Evolutionary conservation across 1,140 invertebrate species (phyloP).

Genomic region (Drosophila biarmipes): DNA sequence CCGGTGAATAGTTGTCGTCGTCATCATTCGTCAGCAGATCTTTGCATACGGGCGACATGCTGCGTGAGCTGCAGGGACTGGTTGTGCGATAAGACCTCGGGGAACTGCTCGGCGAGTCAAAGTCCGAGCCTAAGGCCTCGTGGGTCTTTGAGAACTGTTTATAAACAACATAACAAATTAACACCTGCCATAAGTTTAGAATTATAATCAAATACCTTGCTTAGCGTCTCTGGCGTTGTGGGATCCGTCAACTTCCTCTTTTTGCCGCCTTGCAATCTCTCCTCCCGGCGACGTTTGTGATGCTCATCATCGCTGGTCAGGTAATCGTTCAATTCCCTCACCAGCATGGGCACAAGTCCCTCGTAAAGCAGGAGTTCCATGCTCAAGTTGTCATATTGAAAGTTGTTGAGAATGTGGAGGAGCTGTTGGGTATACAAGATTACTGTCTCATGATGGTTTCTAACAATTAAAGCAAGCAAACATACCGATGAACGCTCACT

Average conservation of each 20-base stretch:
- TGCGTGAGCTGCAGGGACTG: slow-evolving; percentile 81
- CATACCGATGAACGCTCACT: slow-evolving; percentile 70
- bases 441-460: no score
- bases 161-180: not conserved
- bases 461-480: no score
- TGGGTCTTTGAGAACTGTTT: slow-evolving; percentile 68
- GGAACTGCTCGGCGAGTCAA: slow-evolving; percentile 79
- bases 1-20: slow-evolving; percentile 83
- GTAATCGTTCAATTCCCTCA: slow-evolving; percentile 75
- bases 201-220: slow-evolving; percentile 42
- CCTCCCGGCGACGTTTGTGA: slow-evolving; percentile 72
- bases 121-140: slow-evolving; percentile 55
- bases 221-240: slow-evolving; percentile 50
- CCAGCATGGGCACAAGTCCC: slow-evolving; percentile 71
- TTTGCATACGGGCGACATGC: slow-evolving; percentile 75
- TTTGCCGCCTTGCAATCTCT: slow-evolving; percentile 69
- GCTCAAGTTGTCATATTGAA: slow-evolving; percentile 83
- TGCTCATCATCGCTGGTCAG: slow-evolving; percentile 77
- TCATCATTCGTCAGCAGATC: slow-evolving; percentile 64
- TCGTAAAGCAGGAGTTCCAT: slow-evolving; percentile 79
- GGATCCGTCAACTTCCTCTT: slow-evolving; percentile 73
- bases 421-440: slow-evolving; percentile 45
- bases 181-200: no score
- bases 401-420: slow-evolving; percentile 76
- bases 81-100: slow-evolving; percentile 70